Conservation (phyloP, 2,113 vertebrate genomes). For the Cinclus cinclus region DNA sequence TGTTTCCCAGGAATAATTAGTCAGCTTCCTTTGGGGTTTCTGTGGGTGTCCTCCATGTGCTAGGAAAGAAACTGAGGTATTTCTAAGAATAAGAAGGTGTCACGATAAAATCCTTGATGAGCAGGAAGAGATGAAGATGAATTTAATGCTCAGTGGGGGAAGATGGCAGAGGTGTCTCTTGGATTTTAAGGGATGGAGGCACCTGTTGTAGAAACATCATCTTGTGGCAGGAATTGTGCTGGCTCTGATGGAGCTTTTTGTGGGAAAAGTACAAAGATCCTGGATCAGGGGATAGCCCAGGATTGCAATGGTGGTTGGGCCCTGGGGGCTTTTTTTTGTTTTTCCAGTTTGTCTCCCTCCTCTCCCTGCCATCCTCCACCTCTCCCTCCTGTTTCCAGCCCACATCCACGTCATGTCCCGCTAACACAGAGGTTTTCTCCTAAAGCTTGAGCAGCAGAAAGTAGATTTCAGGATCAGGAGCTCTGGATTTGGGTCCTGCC, state of each 20-base stretch:
- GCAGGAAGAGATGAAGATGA: neutral
- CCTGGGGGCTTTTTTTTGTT: neutral
- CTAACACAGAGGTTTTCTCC: neutral
- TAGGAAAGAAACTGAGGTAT: neutral
- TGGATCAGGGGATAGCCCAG: neutral
- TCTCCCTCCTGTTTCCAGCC: neutral
- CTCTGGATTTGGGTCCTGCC: neutral
- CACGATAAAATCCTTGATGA: neutral
- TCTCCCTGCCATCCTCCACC: neutral
- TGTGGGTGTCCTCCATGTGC: neutral
- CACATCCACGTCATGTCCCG: neutral
- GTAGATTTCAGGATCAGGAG: neutral
- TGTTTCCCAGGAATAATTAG: slow-evolving; percentile 8
- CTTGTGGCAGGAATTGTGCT: neutral
- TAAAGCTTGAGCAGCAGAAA: neutral
- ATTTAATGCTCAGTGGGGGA: neutral
- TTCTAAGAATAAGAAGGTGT: neutral
- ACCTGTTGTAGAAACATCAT: neutral
- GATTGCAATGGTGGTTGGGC: neutral
- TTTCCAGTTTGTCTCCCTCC: neutral
- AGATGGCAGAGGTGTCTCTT: neutral
- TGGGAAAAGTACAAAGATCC: neutral
- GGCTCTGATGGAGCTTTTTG: neutral
- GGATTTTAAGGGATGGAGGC: neutral
- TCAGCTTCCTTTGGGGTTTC: neutral